A percentile compares a stretch with the other conserved stretches of the same genome.
These are phyloP conservation scores for Trigoniulus corallinus DNA, from an alignment of 1,140 invertebrate species.

Conservation along the genomic window DNA sequence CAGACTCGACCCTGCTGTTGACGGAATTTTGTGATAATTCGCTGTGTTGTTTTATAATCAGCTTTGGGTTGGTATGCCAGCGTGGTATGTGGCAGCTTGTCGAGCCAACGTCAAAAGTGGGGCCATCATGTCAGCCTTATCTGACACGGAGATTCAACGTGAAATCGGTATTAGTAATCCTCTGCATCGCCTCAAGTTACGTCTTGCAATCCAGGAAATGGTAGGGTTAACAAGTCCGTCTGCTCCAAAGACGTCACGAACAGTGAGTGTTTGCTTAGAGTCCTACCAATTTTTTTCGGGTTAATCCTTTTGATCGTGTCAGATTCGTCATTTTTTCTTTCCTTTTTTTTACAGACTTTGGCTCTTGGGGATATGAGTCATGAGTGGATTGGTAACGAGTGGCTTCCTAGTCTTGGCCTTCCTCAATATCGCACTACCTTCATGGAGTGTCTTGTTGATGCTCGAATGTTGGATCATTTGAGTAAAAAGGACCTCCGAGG, in stretches of 20 bases:
- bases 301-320: too few relatives aligned
- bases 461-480: conserved; percentile 96
- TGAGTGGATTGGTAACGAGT: conserved; percentile 99
- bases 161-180: conserved; percentile 99
- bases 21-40: too few relatives aligned
- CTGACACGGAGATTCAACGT: conserved; percentile 97
- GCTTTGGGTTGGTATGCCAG: conserved; percentile 99
- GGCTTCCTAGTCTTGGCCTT: conserved; percentile 86
- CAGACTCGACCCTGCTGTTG: too few relatives aligned
- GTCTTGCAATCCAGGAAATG: conserved; percentile 98
- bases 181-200: conserved; percentile 87
- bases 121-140: conserved; percentile 98
- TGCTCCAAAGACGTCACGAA: conserved; percentile 82
- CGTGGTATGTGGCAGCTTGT: conserved; percentile 99
- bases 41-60: conserved; percentile 20
- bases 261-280: conserved; percentile 29
- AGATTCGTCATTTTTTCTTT: neutral
- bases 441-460: conserved; percentile 99
- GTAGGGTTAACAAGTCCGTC: conserved; percentile 94
- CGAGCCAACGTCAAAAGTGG: conserved; percentile 98
- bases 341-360: conserved; percentile 39
- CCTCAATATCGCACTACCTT: conserved; percentile 83
- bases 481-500: conserved; percentile 97
- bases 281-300: neutral
- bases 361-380: conserved; percentile 99